Evolutionary conservation across 2,888 invertebrate genomes (phyloP).

Genomic region (Cantharis rufa): DNA sequence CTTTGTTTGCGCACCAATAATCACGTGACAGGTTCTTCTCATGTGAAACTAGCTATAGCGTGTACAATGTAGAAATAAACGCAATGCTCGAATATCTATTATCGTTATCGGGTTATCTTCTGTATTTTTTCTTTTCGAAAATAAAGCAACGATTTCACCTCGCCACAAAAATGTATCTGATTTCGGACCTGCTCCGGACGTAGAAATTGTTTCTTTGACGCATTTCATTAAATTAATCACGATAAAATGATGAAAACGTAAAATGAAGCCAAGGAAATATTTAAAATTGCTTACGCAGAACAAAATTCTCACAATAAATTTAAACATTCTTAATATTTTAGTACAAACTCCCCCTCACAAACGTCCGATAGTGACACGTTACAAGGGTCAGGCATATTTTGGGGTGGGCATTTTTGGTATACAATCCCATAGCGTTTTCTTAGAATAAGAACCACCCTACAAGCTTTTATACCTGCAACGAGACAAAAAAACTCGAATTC

Average conservation of each 20-base stretch:
- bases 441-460: constrained; percentile 34
- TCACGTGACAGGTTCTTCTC: neutral
- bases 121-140: neutral
- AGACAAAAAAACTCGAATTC: constrained; percentile 20
- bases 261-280: neutral
- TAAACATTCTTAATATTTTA: neutral
- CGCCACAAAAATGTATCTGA: neutral
- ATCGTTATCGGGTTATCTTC: neutral
- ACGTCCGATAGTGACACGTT: constrained; percentile 26
- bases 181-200: neutral
- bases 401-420: constrained; percentile 31
- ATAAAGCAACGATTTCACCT: neutral
- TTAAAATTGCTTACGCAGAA: neutral
- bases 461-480: constrained; percentile 35
- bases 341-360: constrained; percentile 18
- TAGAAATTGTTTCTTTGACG: neutral
- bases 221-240: neutral
- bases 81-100: neutral
- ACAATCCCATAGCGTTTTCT: constrained; percentile 27
- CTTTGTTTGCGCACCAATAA: neutral
- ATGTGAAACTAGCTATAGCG: neutral
- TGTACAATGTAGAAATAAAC: neutral
- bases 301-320: constrained; percentile 1
- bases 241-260: neutral
- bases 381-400: constrained; percentile 35